phyloP scores from a whole-genome alignment of 2,797 vertebrate species.

The Myripristis murdjan region DNA sequence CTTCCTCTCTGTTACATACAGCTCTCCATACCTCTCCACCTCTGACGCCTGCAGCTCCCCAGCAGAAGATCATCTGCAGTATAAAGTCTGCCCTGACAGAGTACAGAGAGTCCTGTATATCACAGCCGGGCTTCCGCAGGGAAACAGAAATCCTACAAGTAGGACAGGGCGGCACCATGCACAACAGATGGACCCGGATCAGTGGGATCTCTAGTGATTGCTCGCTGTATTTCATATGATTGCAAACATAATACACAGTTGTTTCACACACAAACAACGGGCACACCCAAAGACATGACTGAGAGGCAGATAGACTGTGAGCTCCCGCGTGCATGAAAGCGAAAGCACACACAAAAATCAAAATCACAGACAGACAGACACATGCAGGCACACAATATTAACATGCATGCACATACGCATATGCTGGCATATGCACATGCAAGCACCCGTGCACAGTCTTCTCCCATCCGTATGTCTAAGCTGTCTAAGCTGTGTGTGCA shows the following conservation, averaged over 20 bases:
- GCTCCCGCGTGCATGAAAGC: slow-evolving; percentile 3
- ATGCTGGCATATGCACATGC: background rate
- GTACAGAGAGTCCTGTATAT: background rate
- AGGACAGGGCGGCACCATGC: background rate
- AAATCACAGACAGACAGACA: background rate
- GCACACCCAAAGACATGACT: background rate
- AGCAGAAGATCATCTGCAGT: background rate
- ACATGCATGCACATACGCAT: background rate
- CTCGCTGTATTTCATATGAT: background rate
- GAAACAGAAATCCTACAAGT: background rate
- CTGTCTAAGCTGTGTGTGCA: no score
- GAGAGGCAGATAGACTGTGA: slow-evolving; percentile 9
- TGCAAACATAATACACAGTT: background rate
- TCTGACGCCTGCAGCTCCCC: no score
- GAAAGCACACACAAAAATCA: slow-evolving; percentile 14
- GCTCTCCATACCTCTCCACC: background rate
- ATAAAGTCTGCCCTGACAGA: background rate
- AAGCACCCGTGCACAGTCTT: background rate
- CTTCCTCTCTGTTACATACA: no score
- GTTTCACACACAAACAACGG: background rate
- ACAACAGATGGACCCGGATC: background rate
- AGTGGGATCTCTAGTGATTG: background rate
- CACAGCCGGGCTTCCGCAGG: background rate
- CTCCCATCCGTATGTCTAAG: background rate
- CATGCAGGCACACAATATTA: no score